Conservation (phyloP, 1,140 invertebrate species). For the Lethrus apterus region DNA sequence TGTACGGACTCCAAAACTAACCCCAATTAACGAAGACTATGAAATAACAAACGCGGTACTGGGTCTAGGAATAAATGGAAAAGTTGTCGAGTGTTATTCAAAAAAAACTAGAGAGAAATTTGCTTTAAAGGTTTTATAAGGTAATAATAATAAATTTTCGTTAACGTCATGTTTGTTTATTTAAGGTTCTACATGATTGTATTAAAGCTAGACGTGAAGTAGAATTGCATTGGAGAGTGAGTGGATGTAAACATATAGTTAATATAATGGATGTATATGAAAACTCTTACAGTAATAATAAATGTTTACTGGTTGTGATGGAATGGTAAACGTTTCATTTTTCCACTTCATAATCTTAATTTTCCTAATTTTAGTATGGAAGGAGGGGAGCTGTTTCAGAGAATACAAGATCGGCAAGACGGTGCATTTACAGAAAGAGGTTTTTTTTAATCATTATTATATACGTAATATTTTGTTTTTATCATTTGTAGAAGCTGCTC, state of each 20-base stretch:
- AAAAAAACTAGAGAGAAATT: constrained; percentile 66
- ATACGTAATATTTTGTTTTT: not conserved
- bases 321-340: constrained; percentile 68
- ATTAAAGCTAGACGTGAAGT: constrained; percentile 90
- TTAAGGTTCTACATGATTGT: constrained; percentile 83
- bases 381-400: constrained; percentile 91
- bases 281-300: constrained; percentile 83
- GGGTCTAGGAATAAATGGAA: constrained; percentile 96
- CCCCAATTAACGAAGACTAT: constrained; percentile 85
- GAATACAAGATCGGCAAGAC: constrained; percentile 91
- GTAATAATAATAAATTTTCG: constrained; percentile 7
- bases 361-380: constrained; percentile 67
- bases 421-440: constrained; percentile 92
- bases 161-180: constrained; percentile 16
- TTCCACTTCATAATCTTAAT: not conserved
- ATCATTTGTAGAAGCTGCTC: constrained; percentile 65
- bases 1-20: constrained; percentile 56
- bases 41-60: constrained; percentile 89
- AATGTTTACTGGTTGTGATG: constrained; percentile 94
- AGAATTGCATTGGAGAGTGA: constrained; percentile 90
- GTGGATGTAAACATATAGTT: constrained; percentile 87
- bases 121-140: constrained; percentile 72
- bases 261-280: constrained; percentile 93
- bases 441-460: constrained; percentile 36
- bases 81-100: constrained; percentile 73